Conservation (phyloP, 2,113 vertebrate species). For the Stercorarius parasiticus region DNA sequence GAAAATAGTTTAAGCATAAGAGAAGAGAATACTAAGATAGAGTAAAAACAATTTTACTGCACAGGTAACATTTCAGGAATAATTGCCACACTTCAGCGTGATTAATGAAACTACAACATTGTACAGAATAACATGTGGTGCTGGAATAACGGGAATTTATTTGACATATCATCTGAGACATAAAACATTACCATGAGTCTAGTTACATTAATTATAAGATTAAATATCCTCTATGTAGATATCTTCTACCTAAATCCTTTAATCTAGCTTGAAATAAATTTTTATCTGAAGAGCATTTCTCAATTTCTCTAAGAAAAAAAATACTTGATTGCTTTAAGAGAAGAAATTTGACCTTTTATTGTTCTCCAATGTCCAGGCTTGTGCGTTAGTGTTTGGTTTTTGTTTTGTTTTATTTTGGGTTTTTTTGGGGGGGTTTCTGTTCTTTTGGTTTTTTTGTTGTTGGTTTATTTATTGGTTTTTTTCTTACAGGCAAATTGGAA, state of each 20-base stretch:
- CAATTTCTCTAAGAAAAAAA: neutral
- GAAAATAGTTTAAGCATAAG: neutral
- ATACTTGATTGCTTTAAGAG: neutral
- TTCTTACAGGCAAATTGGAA: neutral
- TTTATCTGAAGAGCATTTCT: neutral
- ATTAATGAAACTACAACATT: neutral
- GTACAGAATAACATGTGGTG: neutral
- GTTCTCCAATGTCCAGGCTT: neutral
- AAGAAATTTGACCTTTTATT: neutral
- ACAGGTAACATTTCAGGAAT: neutral
- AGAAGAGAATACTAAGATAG: neutral
- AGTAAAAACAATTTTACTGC: neutral
- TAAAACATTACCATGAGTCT: neutral
- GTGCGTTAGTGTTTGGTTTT: neutral
- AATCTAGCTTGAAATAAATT: neutral
- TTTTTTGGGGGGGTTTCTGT: no score
- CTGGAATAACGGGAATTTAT: neutral
- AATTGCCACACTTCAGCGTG: neutral
- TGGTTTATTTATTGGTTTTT: neutral
- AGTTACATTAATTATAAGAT: neutral
- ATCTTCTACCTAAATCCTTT: neutral
- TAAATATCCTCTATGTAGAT: neutral
- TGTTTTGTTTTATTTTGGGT: neutral
- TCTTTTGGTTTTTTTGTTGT: neutral
- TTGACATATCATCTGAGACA: neutral